Evolutionary conservation across 2,888 invertebrate genomes (phyloP).

Genomic region (Melanotus villosus): DNA sequence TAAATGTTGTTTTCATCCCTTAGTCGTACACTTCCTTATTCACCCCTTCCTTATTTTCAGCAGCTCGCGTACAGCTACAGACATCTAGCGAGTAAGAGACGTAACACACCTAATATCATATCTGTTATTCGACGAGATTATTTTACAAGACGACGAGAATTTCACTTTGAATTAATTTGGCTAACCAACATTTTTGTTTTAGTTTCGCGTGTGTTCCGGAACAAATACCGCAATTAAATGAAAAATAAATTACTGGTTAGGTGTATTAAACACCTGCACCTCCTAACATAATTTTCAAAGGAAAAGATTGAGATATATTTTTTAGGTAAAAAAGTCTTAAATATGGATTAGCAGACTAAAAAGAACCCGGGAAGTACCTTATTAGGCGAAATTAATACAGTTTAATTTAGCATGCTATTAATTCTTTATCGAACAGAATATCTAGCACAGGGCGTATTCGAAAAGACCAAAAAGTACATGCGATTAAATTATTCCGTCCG

Average conservation of each 20-base stretch:
- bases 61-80: constrained; percentile 26
- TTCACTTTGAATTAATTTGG: background rate
- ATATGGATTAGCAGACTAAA: constrained; percentile 24
- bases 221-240: constrained; percentile 1
- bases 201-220: background rate
- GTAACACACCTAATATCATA: background rate
- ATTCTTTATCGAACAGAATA: constrained; percentile 37
- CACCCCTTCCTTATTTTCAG: constrained; percentile 13
- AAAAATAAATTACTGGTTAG: constrained; percentile 22
- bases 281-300: constrained; percentile 15
- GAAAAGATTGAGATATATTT: constrained; percentile 35
- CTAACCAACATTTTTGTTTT: background rate
- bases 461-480: constrained; percentile 37
- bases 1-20: no score
- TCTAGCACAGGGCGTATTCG: constrained; percentile 26
- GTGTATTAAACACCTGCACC: constrained; percentile 14
- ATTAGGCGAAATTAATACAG: constrained; percentile 51
- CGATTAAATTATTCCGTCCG: constrained; percentile 29
- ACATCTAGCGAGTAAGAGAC: constrained; percentile 30
- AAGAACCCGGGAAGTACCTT: constrained; percentile 46
- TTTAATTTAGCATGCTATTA: constrained; percentile 42
- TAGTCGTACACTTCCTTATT: no score
- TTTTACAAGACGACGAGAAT: no score
- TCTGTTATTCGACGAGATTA: background rate
- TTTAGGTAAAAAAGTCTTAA: constrained; percentile 28